phyloP scores from a whole-genome alignment of 2,888 invertebrate genomes.

The Drosophila kuntzei region DNA sequence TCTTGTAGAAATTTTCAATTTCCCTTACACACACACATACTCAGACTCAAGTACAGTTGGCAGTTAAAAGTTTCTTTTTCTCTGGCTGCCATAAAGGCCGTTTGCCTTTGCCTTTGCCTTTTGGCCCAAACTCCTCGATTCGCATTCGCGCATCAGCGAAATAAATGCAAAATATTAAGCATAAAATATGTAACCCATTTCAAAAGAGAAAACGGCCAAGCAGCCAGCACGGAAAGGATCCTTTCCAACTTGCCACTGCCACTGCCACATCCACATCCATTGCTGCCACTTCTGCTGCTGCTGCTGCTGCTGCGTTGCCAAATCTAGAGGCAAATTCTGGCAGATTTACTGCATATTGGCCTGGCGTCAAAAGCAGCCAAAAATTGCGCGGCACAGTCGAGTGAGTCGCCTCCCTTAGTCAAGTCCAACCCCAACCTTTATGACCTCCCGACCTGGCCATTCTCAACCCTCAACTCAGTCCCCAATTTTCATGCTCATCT shows the following conservation, averaged over 20 bases:
- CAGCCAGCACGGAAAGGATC: slow-evolving; percentile 15
- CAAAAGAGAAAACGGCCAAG: slow-evolving; percentile 43
- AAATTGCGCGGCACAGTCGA: slow-evolving; percentile 64
- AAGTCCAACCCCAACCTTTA: slow-evolving; percentile 3
- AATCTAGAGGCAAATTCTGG: slow-evolving; percentile 82
- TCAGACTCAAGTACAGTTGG: slow-evolving; percentile 61
- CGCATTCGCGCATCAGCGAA: slow-evolving; percentile 54
- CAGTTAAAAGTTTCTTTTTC: slow-evolving; percentile 50
- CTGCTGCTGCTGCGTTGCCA: slow-evolving; percentile 66
- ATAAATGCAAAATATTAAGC: slow-evolving; percentile 82
- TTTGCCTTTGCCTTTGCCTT: slow-evolving; percentile 29
- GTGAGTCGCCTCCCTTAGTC: slow-evolving; percentile 41
- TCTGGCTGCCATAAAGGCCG: slow-evolving; percentile 52
- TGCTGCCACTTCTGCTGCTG: slow-evolving; percentile 39
- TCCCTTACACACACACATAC: slow-evolving; percentile 18
- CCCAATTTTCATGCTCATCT: slow-evolving; percentile 17
- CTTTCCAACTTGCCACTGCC: slow-evolving; percentile 36
- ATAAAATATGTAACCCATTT: slow-evolving; percentile 83
- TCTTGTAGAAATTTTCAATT: slow-evolving; percentile 30
- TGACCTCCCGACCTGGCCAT: slow-evolving; percentile 1
- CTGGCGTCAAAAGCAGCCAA: slow-evolving; percentile 84
- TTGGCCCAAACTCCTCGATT: slow-evolving; percentile 30
- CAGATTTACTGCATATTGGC: slow-evolving; percentile 86
- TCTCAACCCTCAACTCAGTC: not conserved
- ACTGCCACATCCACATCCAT: slow-evolving; percentile 38